These are phyloP conservation scores for Mormyrops attenuatus DNA, from an alignment of 2,797 vertebrate species.

Conservation along the genomic window DNA sequence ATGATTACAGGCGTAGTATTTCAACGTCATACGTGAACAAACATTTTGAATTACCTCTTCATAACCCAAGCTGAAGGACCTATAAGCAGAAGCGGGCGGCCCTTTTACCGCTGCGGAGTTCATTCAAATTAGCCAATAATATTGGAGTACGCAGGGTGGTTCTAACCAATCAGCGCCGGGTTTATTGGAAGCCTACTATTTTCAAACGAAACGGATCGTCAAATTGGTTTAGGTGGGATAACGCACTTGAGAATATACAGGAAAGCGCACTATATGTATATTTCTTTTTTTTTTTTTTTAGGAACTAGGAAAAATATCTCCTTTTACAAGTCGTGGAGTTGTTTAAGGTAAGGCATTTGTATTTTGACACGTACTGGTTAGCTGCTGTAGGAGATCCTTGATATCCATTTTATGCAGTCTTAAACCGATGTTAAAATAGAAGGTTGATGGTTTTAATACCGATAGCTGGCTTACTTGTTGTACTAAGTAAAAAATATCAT, in stretches of 20 bases:
- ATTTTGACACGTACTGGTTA: background rate
- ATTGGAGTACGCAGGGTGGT: background rate
- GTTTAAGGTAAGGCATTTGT: conserved; percentile 10
- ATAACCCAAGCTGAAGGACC: background rate
- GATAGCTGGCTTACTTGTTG: background rate
- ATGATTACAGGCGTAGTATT: background rate
- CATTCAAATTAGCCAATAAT: conserved; percentile 21
- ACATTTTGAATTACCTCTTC: background rate
- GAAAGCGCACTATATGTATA: background rate
- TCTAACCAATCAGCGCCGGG: conserved; percentile 15
- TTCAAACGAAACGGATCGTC: conserved; percentile 17
- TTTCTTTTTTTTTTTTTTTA: background rate
- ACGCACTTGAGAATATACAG: background rate
- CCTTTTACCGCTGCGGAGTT: background rate
- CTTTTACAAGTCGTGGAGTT: background rate
- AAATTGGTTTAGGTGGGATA: background rate
- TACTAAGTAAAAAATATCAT: background rate
- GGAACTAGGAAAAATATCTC: background rate
- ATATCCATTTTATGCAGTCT: background rate
- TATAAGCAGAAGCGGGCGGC: background rate
- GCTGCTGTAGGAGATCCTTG: background rate
- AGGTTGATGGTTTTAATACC: background rate
- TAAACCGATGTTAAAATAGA: background rate
- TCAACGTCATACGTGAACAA: background rate
- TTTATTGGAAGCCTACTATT: background rate